Percentiles rank a stretch among this genome's conserved stretches.
These are phyloP conservation scores for Chaitophorus viminalis DNA, from an alignment of 2,888 invertebrate genomes.

Conservation along the genomic window DNA sequence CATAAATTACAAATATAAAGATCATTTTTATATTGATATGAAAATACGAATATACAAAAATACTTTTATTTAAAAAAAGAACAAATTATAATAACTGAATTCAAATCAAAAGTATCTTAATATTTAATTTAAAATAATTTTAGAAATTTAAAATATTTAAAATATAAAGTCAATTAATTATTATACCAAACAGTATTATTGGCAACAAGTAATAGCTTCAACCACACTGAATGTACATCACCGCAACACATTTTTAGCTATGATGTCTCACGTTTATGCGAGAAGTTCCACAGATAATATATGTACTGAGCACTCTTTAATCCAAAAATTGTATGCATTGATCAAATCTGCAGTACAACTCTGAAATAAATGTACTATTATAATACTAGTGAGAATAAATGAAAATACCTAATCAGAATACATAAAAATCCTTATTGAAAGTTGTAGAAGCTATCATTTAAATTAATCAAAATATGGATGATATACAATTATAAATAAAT, in stretches of 20 bases:
- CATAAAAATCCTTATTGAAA: background rate
- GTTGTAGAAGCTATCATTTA: background rate
- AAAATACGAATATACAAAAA: too few species aligned
- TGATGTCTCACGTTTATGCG: constrained; percentile 45
- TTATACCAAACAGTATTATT: background rate
- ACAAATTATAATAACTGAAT: too few species aligned
- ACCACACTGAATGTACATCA: constrained; percentile 57
- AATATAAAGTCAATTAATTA: background rate
- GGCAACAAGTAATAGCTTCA: constrained; percentile 55
- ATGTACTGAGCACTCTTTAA: constrained; percentile 17
- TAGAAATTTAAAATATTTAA: background rate
- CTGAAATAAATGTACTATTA: constrained; percentile 42
- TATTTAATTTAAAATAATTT: background rate
- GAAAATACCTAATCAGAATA: background rate
- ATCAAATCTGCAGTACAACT: constrained; percentile 24
- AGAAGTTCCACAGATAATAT: constrained; percentile 3
- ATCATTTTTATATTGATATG: background rate
- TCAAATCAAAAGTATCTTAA: too few species aligned
- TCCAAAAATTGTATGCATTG: constrained; percentile 38
- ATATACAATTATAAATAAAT: too few species aligned
- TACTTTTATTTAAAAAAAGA: too few species aligned
- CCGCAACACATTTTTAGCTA: constrained; percentile 46
- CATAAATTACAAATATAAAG: background rate
- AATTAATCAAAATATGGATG: too few species aligned
- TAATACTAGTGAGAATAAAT: background rate